Evolutionary conservation across 2,113 vertebrate species (phyloP).

Genomic region (Strix uralensis): DNA sequence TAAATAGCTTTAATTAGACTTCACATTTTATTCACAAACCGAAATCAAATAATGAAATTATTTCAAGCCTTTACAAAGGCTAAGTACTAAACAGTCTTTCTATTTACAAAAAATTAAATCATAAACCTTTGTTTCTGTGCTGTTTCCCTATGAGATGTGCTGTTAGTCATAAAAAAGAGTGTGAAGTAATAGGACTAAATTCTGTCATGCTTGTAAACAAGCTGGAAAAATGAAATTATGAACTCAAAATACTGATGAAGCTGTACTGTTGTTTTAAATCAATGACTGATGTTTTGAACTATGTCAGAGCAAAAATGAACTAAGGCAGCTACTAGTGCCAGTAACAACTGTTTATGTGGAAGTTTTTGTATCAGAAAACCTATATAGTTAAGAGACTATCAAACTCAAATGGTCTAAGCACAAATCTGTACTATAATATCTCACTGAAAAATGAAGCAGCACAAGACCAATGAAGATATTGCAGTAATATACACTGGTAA

Average conservation of each 20-base stretch:
- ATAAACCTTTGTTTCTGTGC: constrained; percentile 14
- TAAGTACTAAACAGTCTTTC: background rate
- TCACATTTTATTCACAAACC: background rate
- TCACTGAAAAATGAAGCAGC: background rate
- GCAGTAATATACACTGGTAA: background rate
- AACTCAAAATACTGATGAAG: constrained; percentile 9
- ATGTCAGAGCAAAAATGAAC: background rate
- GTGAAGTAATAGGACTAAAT: constrained; percentile 42
- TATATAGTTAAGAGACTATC: background rate
- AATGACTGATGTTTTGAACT: background rate
- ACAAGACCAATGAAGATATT: background rate
- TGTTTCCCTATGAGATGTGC: background rate
- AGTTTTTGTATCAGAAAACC: background rate
- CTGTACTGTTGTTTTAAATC: background rate
- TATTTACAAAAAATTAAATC: constrained; percentile 47
- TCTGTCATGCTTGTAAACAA: constrained; percentile 27
- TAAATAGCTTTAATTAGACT: constrained; percentile 48
- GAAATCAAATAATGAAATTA: constrained; percentile 31
- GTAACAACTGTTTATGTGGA: background rate
- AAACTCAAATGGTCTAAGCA: background rate
- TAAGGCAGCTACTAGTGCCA: background rate
- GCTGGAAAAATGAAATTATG: constrained; percentile 8
- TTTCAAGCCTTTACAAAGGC: constrained; percentile 22
- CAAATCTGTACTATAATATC: background rate
- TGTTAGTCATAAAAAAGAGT: background rate